Conservation (phyloP, 2,797 vertebrate species). For the Notolepis coatsorum region DNA sequence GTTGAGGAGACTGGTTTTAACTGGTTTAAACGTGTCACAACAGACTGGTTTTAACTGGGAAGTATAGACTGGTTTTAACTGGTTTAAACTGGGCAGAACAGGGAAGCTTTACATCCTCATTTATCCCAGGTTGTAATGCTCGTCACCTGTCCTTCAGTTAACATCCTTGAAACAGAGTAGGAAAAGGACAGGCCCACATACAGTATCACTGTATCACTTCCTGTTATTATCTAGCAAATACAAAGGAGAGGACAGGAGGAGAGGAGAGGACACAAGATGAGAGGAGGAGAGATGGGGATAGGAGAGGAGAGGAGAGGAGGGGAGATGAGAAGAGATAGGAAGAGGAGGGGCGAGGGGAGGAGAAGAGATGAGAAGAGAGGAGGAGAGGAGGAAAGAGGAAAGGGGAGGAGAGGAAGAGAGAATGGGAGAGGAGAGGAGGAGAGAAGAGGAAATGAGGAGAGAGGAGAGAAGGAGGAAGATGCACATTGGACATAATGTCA, state of each 20-base stretch:
- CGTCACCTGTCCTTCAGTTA: background rate
- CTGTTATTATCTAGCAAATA: background rate
- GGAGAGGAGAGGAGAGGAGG: too few species aligned
- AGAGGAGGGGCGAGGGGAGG: too few species aligned
- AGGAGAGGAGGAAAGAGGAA: background rate
- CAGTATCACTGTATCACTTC: constrained; percentile 4
- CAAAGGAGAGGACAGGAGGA: background rate
- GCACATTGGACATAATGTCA: constrained; percentile 36
- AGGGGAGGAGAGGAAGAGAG: background rate
- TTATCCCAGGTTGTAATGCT: too few species aligned
- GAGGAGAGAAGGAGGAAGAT: constrained; percentile 29
- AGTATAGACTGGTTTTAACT: too few species aligned
- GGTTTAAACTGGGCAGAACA: too few species aligned
- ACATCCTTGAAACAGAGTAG: background rate
- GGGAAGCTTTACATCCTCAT: too few species aligned
- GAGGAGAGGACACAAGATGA: background rate
- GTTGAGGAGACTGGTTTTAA: too few species aligned
- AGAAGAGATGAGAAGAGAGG: too few species aligned
- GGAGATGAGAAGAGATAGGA: too few species aligned
- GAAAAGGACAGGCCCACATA: background rate
- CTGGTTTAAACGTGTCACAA: too few species aligned
- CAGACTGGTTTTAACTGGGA: too few species aligned
- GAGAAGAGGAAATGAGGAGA: constrained; percentile 34
- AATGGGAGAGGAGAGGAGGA: constrained; percentile 12
- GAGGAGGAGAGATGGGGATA: too few species aligned